Base-by-base conservation (phyloP, 2,888 invertebrate genomes). In the Oasisia sp. region DNA sequence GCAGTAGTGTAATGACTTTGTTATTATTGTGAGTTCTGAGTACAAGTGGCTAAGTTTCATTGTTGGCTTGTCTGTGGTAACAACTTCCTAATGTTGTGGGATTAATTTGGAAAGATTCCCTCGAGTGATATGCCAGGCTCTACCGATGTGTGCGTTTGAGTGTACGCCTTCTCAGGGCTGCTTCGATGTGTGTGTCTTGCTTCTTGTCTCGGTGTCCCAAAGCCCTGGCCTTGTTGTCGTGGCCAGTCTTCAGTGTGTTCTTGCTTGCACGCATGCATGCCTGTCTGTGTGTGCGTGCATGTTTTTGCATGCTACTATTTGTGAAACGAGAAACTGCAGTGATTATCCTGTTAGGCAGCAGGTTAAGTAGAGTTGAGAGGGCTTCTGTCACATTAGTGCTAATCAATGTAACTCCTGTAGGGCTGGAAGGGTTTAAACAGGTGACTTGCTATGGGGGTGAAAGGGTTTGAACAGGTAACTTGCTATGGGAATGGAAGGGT, bases 31-130 rank as follows among this genome's bases (percentile, higher is more conserved):
- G 74, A 74, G 74, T 74, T 19, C 74, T 19, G 27, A 7, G 27
- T 74, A 74, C 27, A 27, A 74, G 74, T 74, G 74, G 27, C 74
- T 5, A 74, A 74, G 14, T 74, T 74, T 74, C 14, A 27, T 74
- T 74, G 74, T 74, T 74, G 74, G n/a, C 74, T 74, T 74, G 74
- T n/a, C 74, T 74, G 74, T 74, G 74, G 74, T 74, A 74, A 74
- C 74, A 74, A 74, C n/a, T 74, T 74, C 74, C n/a, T 74, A 74
- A 74, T 74, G 1, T 19, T 19, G 74, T 74, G 74, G 74, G 74
- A 74, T 19, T 74, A 19, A 74, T 74, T 74, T 74, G 74, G 7
- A 7, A 74, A 19, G 74, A 74, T 74, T 74, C 74, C 27, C 7
- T 74, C 74, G 27, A 74, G 74, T 74, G 27, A 74, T 74, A 74